Conservation (phyloP, 2,888 invertebrate genomes). For the Glaucopsyche alexis region DNA sequence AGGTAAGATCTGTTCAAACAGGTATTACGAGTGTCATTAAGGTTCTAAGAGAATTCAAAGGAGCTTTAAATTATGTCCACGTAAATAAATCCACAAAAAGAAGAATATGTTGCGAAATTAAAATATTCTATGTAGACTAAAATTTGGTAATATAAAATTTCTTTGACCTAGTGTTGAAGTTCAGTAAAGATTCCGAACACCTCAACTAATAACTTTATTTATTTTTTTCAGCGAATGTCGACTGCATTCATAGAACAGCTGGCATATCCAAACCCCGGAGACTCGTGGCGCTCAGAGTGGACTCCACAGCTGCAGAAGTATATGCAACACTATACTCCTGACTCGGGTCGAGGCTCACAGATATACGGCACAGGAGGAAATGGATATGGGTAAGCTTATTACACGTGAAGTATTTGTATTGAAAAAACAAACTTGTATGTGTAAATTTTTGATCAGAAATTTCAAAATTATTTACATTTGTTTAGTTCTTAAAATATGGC, state of each 20-base stretch:
- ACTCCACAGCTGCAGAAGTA: conserved; percentile 75
- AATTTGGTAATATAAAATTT: no score
- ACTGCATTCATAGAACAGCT: conserved; percentile 75
- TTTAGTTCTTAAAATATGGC: neutral
- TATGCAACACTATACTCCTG: conserved; percentile 77
- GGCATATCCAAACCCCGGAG: conserved; percentile 73
- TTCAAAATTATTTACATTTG: neutral
- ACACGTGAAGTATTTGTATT: neutral
- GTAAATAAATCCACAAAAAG: neutral
- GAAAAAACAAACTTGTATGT: neutral
- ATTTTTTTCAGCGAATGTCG: conserved; percentile 70
- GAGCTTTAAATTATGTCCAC: neutral
- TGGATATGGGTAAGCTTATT: conserved; percentile 61
- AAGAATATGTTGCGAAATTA: no score
- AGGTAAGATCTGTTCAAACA: conserved; percentile 53
- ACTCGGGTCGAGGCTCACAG: conserved; percentile 75
- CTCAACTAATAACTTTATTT: conserved; percentile 34
- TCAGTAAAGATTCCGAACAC: neutral
- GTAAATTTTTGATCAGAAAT: neutral
- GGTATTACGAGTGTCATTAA: neutral
- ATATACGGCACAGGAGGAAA: conserved; percentile 68
- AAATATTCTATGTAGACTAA: no score
- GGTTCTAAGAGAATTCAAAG: neutral
- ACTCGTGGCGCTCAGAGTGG: conserved; percentile 78
- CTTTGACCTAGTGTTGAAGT: no score